Evolutionary conservation across 2,797 vertebrate species (phyloP).

Genomic region (Catamblyrhynchus diadema): DNA sequence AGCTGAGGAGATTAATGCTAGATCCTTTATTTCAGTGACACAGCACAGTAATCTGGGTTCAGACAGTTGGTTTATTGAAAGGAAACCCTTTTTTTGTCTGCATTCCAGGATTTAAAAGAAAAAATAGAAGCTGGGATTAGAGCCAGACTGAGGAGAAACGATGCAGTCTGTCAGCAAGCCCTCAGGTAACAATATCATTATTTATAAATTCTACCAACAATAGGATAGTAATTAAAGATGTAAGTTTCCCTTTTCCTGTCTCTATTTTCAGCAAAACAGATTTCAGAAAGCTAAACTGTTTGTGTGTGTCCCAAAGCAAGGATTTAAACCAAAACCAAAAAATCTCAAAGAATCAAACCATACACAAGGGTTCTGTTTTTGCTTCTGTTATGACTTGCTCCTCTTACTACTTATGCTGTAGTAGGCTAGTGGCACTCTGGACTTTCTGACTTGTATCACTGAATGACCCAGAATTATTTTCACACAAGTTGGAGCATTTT

Average conservation of each 20-base stretch:
- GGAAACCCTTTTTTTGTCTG: constrained; percentile 68
- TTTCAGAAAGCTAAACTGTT: constrained; percentile 23
- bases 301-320: constrained; percentile 11
- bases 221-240: constrained; percentile 71
- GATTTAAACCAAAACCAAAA: not conserved
- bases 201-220: constrained; percentile 75
- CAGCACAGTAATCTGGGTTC: constrained; percentile 63
- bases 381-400: constrained; percentile 43
- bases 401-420: not conserved
- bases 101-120: constrained; percentile 74
- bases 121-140: constrained; percentile 58
- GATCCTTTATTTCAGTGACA: constrained; percentile 44
- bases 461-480: not conserved
- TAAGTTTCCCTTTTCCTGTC: constrained; percentile 33
- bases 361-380: not conserved
- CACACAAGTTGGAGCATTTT: not conserved
- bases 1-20: constrained; percentile 50
- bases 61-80: constrained; percentile 72
- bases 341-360: not conserved
- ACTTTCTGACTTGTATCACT: not conserved
- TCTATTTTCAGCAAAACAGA: constrained; percentile 42
- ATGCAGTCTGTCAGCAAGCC: constrained; percentile 75
- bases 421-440: not conserved
- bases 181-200: constrained; percentile 78
- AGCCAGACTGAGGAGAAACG: constrained; percentile 68